Evolutionary conservation across 2,113 vertebrate species (phyloP).

Genomic region (Nerophis lumbriciformis): DNA sequence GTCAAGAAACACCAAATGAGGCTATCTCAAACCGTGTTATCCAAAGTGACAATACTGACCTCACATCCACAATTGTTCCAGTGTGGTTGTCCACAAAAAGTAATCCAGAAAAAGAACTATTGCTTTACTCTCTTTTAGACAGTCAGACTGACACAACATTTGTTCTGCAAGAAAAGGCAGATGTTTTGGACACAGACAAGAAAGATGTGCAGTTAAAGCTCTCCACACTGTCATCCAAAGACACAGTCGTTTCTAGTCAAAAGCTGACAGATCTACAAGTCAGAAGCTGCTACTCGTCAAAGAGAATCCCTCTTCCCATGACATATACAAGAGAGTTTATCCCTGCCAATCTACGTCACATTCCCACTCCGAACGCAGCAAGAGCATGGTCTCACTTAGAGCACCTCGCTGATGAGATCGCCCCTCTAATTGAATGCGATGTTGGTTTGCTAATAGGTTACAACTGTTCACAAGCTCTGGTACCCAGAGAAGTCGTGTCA

Average conservation of each 20-base stretch:
- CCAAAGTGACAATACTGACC: too few relatives aligned
- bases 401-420: slow-evolving; percentile 26
- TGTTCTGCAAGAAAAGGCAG: slow-evolving; percentile 9
- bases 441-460: slow-evolving; percentile 29
- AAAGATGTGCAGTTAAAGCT: slow-evolving; percentile 20
- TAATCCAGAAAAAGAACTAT: neutral
- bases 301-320: slow-evolving; percentile 11
- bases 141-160: too few relatives aligned
- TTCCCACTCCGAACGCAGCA: slow-evolving; percentile 29
- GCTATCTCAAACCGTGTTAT: too few relatives aligned
- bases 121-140: neutral
- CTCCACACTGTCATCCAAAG: slow-evolving; percentile 17
- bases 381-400: slow-evolving; percentile 38
- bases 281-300: slow-evolving; percentile 18
- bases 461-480: slow-evolving; percentile 25
- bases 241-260: slow-evolving; percentile 3
- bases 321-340: slow-evolving; percentile 29
- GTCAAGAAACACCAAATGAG: too few relatives aligned
- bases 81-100: neutral
- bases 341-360: slow-evolving; percentile 21
- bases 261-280: slow-evolving; percentile 19
- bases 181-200: slow-evolving; percentile 1
- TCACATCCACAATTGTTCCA: neutral
- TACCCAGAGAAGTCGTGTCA: slow-evolving; percentile 16
- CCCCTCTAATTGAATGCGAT: slow-evolving; percentile 19